Base-by-base conservation (phyloP, 2,797 vertebrate genomes). In the Sternarchorhynchus goeldii region DNA sequence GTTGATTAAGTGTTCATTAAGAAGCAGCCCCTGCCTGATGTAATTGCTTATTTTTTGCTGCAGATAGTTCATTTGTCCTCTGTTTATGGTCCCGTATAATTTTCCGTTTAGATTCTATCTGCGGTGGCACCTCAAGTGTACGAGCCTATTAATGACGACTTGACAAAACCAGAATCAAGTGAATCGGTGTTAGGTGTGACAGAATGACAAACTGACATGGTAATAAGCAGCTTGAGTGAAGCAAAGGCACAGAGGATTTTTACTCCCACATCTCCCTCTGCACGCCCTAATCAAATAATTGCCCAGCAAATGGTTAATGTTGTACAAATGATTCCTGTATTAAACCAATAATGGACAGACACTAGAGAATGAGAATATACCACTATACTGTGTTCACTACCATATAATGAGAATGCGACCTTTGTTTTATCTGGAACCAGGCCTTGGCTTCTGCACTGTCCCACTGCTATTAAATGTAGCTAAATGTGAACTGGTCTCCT, bases 1-100 rank as follows among this genome's bases (percentile, higher is more conserved):
- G 84, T 80, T 85, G 83, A 87, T 87, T 86, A 83, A 86, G 76
- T 89, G 79, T 84, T 87, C 76, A 86, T 86, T 81, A 86, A 70
- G 58, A 73, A 73, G 56, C 76, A 83, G 75, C 66, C 76, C 83
- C 80, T 84, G 76, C 81, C 78, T 85, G 65, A 81, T 76, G 64
- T 85, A 84, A 85, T 87, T 86, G 82, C 81, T 84, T 86, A 81
- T 83, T 75, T 66, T 84, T 83, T 79, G 72, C 65, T 8, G 39
- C 68, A 75, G 76, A 82, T 85, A 81, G 68, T 76, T 81, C 73
- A 82, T 86, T 84, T 86, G 80, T 75, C 81, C 73, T 73, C 75
- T 77, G 80, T 87, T 86, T 86, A 81, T 62, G 55, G 65, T 74
- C 83, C 57, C 14, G 58, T 79, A 77, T 59, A 79, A 87, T 88